phyloP scores from a whole-genome alignment of 2,888 invertebrate genomes.

The Geotrupes spiniger region DNA sequence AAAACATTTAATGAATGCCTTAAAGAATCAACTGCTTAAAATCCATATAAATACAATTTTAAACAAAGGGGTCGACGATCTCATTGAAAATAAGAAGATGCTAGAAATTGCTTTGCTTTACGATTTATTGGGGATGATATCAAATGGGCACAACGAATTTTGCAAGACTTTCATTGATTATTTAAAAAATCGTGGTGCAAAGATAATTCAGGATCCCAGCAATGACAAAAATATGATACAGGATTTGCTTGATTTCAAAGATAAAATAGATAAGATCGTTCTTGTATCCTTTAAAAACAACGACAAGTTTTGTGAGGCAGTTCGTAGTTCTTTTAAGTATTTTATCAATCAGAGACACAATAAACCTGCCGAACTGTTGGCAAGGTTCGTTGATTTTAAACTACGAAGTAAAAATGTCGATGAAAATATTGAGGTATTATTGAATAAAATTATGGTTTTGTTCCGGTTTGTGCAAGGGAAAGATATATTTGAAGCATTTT shows the following conservation, averaged over 20 bases:
- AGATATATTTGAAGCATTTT: constrained; percentile 99
- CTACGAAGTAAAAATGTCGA: constrained; percentile 93
- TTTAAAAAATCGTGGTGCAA: constrained; percentile 90
- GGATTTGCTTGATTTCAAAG: constrained; percentile 92
- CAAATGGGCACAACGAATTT: constrained; percentile 81
- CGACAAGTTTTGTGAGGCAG: constrained; percentile 86
- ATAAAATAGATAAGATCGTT: constrained; percentile 90
- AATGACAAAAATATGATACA: constrained; percentile 93
- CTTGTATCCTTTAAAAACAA: constrained; percentile 82
- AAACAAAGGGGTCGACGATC: constrained; percentile 81
- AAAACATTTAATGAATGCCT: constrained; percentile 76
- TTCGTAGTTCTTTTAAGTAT: constrained; percentile 92
- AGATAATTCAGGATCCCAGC: constrained; percentile 90
- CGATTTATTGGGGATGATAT: constrained; percentile 78
- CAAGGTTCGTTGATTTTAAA: constrained; percentile 96
- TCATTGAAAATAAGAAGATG: constrained; percentile 84
- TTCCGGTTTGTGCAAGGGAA: constrained; percentile 98
- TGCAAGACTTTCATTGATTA: constrained; percentile 84
- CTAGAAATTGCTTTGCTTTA: constrained; percentile 83
- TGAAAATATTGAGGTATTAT: constrained; percentile 86
- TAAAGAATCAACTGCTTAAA: constrained; percentile 86
- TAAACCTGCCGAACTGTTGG: constrained; percentile 95
- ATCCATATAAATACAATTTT: constrained; percentile 84
- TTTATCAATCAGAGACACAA: constrained; percentile 96
- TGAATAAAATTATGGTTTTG: constrained; percentile 96